Conservation (phyloP, 1,140 invertebrate species). For the Aleiodes sp. region DNA sequence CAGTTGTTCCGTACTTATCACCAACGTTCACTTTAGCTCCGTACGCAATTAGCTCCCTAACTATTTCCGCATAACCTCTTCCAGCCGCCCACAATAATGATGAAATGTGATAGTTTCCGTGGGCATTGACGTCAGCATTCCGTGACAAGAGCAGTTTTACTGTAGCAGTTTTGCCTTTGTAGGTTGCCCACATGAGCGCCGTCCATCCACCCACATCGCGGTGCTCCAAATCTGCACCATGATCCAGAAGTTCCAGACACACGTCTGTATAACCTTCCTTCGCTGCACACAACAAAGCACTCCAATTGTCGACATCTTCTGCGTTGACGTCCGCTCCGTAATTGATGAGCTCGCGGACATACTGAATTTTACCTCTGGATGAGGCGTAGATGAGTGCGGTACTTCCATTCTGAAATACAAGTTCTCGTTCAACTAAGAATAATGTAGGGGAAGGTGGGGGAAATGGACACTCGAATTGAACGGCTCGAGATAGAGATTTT, state of each 20-base stretch:
- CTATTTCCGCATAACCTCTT: constrained; percentile 86
- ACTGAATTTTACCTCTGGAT: constrained; percentile 79
- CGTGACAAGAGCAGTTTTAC: constrained; percentile 85
- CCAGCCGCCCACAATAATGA: constrained; percentile 95
- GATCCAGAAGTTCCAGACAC: constrained; percentile 84
- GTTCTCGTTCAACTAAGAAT: constrained; percentile 30
- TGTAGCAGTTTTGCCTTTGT: constrained; percentile 86
- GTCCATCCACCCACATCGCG: constrained; percentile 97
- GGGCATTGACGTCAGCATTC: constrained; percentile 93
- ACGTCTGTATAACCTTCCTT: constrained; percentile 89
- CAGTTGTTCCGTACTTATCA: constrained; percentile 97
- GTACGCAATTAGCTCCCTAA: constrained; percentile 80
- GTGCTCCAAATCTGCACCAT: constrained; percentile 88
- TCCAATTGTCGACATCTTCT: constrained; percentile 96
- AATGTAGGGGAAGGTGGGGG: neutral
- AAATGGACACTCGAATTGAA: no score
- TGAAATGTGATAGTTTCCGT: constrained; percentile 95
- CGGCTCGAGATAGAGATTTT: no score
- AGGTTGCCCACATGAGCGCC: constrained; percentile 96
- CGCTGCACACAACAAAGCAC: constrained; percentile 86
- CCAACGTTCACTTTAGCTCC: constrained; percentile 92
- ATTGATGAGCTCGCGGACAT: constrained; percentile 84
- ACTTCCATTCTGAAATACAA: constrained; percentile 84
- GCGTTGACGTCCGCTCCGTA: constrained; percentile 89
- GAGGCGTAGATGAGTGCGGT: constrained; percentile 92